These are phyloP conservation scores for Nymphicus hollandicus DNA, from an alignment of 2,113 vertebrate species.

Conservation along the genomic window DNA sequence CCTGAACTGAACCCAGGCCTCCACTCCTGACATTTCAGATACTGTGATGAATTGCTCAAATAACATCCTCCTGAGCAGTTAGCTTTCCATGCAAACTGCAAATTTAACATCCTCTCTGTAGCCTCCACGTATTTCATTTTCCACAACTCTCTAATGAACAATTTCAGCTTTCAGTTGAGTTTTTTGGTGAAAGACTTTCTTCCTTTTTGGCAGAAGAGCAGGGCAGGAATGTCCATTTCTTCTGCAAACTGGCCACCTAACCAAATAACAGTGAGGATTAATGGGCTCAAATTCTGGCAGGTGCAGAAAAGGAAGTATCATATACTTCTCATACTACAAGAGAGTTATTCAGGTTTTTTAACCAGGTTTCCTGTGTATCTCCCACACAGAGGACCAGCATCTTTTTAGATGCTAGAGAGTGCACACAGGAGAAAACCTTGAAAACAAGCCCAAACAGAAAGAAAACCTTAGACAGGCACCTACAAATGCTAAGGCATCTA, in stretches of 20 bases:
- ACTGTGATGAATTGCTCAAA: conserved; percentile 1
- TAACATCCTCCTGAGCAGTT: not conserved
- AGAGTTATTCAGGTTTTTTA: not conserved
- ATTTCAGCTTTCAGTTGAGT: not conserved
- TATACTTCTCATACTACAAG: not conserved
- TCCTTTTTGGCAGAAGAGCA: not conserved
- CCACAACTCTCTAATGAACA: not conserved
- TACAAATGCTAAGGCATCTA: not conserved
- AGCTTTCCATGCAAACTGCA: not conserved
- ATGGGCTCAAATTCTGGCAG: not conserved
- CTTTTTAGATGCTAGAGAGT: not conserved
- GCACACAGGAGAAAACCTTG: not conserved
- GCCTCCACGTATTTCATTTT: not conserved
- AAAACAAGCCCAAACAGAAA: not conserved
- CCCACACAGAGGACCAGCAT: not conserved
- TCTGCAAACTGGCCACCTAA: not conserved
- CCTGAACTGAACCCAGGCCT: not conserved
- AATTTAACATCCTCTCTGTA: not conserved
- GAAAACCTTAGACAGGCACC: not conserved
- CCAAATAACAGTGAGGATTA: not conserved
- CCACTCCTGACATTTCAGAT: conserved; percentile 24
- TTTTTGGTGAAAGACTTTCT: not conserved
- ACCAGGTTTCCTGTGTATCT: not conserved
- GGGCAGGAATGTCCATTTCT: not conserved
- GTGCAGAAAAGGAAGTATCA: not conserved